Evolutionary conservation across 2,888 invertebrate species (phyloP).

Genomic region (Phymatocera aterrima): DNA sequence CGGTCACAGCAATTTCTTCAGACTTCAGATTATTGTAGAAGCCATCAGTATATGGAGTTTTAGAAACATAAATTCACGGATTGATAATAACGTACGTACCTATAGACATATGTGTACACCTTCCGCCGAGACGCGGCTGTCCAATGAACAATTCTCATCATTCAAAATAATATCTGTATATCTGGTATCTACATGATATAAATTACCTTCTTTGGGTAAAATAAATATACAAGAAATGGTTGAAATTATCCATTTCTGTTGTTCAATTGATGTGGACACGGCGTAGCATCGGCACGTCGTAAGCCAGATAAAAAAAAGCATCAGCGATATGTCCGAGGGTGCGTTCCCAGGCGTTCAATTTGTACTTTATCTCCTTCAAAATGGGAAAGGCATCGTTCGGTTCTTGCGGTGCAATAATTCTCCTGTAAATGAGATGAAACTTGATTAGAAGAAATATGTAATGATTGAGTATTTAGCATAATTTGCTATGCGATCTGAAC

Average conservation of each 20-base stretch:
- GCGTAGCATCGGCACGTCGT: slow-evolving; percentile 78
- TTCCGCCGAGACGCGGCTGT: not conserved
- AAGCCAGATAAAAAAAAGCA: slow-evolving; percentile 77
- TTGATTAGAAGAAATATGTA: no score
- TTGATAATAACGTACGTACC: not conserved
- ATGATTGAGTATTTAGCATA: no score
- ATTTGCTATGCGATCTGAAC: not conserved
- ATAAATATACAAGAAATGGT: not conserved
- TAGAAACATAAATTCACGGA: not conserved
- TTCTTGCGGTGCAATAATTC: slow-evolving; percentile 50
- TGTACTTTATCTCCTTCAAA: slow-evolving; percentile 75
- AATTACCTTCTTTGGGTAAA: not conserved
- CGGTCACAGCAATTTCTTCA: not conserved
- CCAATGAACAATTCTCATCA: not conserved
- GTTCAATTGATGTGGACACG: slow-evolving; percentile 66
- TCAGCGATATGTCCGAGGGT: slow-evolving; percentile 77
- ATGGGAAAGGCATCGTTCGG: slow-evolving; percentile 72
- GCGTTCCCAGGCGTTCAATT: slow-evolving; percentile 75
- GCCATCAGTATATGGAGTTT: not conserved
- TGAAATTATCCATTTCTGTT: not conserved
- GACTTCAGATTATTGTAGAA: not conserved
- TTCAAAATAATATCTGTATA: not conserved
- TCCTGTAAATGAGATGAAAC: slow-evolving; percentile 53
- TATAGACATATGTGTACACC: not conserved
- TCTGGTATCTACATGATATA: not conserved